Evolutionary conservation across 2,888 invertebrate species (phyloP).

Genomic region (Sarcophaga subvicina): DNA sequence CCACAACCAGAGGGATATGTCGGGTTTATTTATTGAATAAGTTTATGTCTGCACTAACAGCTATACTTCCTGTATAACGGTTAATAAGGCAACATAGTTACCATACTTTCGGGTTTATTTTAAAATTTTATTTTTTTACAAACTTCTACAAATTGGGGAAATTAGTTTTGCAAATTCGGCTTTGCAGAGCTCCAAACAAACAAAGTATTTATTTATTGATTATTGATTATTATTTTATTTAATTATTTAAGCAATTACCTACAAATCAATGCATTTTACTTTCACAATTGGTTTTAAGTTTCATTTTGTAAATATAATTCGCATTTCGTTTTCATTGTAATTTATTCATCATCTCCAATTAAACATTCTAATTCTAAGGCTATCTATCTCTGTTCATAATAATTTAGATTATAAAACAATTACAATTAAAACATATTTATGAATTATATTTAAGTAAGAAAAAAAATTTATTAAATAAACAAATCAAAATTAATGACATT

Average conservation of each 20-base stretch:
- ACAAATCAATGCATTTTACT: conserved; percentile 48
- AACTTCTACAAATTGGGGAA: not conserved
- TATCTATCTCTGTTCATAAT: not conserved
- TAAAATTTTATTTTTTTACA: not conserved
- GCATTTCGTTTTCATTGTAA: conserved; percentile 10
- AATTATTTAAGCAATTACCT: conserved; percentile 8
- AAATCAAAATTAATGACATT: no score
- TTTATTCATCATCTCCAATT: conserved; percentile 7
- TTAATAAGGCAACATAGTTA: no score
- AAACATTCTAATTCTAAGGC: not conserved
- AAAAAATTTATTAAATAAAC: not conserved
- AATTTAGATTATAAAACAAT: not conserved
- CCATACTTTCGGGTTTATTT: not conserved
- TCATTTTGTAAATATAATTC: conserved; percentile 58
- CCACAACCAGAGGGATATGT: not conserved
- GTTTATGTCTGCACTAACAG: no score
- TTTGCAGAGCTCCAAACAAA: not conserved
- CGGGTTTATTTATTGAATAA: no score
- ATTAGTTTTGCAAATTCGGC: not conserved
- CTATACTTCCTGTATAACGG: no score
- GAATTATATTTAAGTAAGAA: conserved; percentile 19
- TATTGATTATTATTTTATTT: conserved; percentile 23
- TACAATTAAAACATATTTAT: conserved; percentile 16
- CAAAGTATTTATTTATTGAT: conserved; percentile 29
- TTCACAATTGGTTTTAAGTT: conserved; percentile 13